Evolutionary conservation across 2,888 invertebrate genomes (phyloP).

Genomic region (Acanthosepion lycidas): DNA sequence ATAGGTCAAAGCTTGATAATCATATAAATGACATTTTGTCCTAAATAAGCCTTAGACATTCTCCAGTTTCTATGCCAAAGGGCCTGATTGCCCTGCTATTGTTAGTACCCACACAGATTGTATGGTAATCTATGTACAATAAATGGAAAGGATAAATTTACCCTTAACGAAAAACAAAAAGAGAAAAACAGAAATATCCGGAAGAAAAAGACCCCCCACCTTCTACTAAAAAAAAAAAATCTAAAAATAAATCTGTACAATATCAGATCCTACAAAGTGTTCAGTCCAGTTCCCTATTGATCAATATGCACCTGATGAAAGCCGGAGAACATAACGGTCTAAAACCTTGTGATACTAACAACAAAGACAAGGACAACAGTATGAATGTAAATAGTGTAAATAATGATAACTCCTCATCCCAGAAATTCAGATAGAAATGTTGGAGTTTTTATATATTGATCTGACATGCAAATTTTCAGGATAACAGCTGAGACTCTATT

Average conservation of each 20-base stretch:
- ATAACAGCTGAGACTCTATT: too few relatives aligned
- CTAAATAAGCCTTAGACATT: neutral
- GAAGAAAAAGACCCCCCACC: neutral
- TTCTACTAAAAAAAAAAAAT: too few relatives aligned
- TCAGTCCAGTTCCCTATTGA: too few relatives aligned
- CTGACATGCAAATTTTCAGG: too few relatives aligned
- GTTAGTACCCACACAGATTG: neutral
- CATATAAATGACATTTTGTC: slow-evolving; percentile 3
- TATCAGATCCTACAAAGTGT: neutral
- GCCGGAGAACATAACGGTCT: too few relatives aligned
- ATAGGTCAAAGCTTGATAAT: slow-evolving; percentile 22
- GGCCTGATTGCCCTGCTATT: neutral
- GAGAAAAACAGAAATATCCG: neutral
- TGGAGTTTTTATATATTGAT: too few relatives aligned
- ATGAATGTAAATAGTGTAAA: too few relatives aligned
- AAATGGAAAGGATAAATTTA: neutral
- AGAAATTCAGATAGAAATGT: too few relatives aligned
- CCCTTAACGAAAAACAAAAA: neutral
- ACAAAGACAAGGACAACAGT: too few relatives aligned
- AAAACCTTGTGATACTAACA: too few relatives aligned
- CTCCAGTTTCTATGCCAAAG: neutral
- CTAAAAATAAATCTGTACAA: neutral
- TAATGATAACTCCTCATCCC: too few relatives aligned
- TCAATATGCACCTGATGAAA: too few relatives aligned
- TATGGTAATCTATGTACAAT: neutral